Evolutionary conservation across 2,888 invertebrate species (phyloP).

Genomic region (Atrina japonica): DNA sequence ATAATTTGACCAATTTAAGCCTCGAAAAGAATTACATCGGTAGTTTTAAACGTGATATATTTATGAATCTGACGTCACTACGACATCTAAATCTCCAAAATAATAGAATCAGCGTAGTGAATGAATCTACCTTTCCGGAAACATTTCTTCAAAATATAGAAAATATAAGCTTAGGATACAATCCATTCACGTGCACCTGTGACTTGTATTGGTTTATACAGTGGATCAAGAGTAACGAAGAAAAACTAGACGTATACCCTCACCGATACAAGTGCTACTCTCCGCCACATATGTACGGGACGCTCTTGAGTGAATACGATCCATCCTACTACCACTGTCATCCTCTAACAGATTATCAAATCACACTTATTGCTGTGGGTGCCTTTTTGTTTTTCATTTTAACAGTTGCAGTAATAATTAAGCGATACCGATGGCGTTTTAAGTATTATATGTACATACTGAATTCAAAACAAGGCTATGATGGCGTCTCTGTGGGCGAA

Average conservation of each 20-base stretch:
- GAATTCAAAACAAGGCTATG: neutral
- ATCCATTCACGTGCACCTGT: constrained; percentile 85
- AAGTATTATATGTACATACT: constrained; percentile 82
- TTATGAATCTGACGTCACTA: constrained; percentile 1
- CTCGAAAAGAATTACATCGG: constrained; percentile 6
- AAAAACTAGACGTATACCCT: constrained; percentile 15
- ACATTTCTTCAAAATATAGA: constrained; percentile 16
- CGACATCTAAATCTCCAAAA: neutral
- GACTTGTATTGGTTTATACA: constrained; percentile 71
- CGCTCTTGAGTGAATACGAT: neutral
- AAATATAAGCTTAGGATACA: constrained; percentile 83
- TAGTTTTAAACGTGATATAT: neutral
- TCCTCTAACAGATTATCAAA: neutral
- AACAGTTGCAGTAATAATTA: constrained; percentile 69
- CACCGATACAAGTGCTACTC: constrained; percentile 10
- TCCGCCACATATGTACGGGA: constrained; percentile 4
- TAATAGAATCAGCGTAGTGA: constrained; percentile 22
- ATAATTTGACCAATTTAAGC: constrained; percentile 1
- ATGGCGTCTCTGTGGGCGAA: neutral
- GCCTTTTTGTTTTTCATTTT: constrained; percentile 10
- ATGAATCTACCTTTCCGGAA: constrained; percentile 29
- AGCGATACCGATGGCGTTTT: constrained; percentile 83
- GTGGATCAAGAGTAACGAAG: constrained; percentile 31
- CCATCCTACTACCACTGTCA: constrained; percentile 25
- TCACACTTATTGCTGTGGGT: constrained; percentile 39